Conservation (phyloP, 2,113 vertebrate genomes). For the Pachyramphus minor region DNA sequence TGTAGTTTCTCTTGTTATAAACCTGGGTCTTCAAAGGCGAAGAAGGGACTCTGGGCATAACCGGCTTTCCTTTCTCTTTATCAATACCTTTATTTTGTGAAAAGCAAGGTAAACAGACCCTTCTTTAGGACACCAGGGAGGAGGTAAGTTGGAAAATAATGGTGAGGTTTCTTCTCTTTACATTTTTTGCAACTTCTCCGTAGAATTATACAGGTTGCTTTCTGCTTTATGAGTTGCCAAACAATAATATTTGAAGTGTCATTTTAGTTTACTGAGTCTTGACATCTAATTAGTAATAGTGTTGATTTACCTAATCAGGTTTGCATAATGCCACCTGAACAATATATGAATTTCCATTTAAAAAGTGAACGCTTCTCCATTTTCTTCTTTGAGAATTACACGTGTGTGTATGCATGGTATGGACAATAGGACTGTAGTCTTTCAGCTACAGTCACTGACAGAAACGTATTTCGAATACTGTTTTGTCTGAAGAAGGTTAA, state of each 20-base stretch:
- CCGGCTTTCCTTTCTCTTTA: background rate
- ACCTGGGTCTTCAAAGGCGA: background rate
- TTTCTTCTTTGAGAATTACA: background rate
- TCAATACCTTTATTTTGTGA: background rate
- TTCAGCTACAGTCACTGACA: background rate
- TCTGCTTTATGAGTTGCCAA: background rate
- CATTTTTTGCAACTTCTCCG: background rate
- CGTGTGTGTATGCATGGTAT: fast-evolving
- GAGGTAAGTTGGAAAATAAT: background rate
- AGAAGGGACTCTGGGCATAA: background rate
- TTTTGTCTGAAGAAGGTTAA: background rate
- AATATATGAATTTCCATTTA: background rate
- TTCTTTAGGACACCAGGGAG: fast-evolving
- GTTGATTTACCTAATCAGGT: background rate
- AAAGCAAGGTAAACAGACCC: background rate
- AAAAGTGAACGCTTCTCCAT: background rate
- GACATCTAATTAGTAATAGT: background rate
- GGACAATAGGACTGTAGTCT: background rate
- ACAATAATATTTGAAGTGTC: background rate
- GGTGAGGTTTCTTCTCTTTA: background rate
- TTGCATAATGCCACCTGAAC: background rate
- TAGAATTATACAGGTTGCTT: background rate
- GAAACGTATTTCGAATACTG: background rate
- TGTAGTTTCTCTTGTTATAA: background rate
- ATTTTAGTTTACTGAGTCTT: background rate